Percentiles rank a stretch among this genome's conserved stretches.
Evolutionary conservation across 2,888 invertebrate species (phyloP).

Genomic region (Girardia tigrina): DNA sequence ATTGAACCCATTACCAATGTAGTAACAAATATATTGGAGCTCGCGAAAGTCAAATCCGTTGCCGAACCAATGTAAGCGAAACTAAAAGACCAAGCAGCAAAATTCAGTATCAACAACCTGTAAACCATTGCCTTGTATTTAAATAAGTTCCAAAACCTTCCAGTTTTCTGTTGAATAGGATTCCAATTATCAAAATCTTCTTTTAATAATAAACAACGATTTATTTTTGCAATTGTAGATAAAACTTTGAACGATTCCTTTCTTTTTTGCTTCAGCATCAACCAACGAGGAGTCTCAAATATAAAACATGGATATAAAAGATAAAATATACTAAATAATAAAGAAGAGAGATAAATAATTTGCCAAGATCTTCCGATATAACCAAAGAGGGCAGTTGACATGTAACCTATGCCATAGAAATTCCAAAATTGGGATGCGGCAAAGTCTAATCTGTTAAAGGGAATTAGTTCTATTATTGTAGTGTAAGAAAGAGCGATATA

Average conservation of each 20-base stretch:
- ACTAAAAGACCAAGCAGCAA: background rate
- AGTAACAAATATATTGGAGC: background rate
- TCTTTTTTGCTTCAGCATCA: background rate
- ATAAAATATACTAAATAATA: background rate
- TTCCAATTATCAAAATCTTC: background rate
- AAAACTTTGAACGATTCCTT: background rate
- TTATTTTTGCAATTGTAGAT: background rate
- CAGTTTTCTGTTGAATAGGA: background rate
- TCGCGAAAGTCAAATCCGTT: constrained; percentile 3
- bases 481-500: background rate
- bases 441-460: background rate
- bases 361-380: background rate
- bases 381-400: background rate
- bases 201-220: background rate
- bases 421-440: constrained; percentile 1
- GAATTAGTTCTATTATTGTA: background rate
- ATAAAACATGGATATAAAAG: background rate
- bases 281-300: background rate
- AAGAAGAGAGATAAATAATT: background rate
- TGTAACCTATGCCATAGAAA: background rate
- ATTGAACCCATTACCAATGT: background rate
- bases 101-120: background rate
- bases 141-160: background rate
- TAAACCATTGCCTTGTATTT: constrained; percentile 5
- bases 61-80: background rate